Evolutionary conservation across 64 coral and sea anemone genomes (phyloP).

Genomic region (Montipora capricornis): DNA sequence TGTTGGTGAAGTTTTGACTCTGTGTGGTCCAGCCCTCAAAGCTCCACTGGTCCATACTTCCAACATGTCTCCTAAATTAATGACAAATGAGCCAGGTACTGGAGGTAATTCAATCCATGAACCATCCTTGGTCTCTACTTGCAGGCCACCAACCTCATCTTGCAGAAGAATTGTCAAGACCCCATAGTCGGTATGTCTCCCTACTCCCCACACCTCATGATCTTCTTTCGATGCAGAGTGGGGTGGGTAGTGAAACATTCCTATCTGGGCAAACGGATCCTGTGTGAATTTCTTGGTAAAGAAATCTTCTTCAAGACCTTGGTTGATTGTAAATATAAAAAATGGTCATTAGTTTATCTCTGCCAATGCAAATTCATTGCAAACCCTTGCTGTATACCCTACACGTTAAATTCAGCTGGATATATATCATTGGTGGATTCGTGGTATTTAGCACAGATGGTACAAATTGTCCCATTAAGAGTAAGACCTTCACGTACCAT

Average conservation of each 20-base stretch:
- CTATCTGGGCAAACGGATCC: constrained; percentile 61
- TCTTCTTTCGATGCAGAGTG: neutral
- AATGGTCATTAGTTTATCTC: too few species aligned
- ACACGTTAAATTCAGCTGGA: neutral
- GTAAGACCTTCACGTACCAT: too few species aligned
- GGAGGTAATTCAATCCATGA: constrained; percentile 61
- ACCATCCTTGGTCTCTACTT: constrained; percentile 53
- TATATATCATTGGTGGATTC: neutral
- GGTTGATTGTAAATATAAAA: too few species aligned
- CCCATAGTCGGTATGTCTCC: constrained; percentile 78
- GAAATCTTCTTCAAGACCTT: constrained; percentile 55
- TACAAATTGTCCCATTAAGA: too few species aligned
- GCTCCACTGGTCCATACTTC: constrained; percentile 84
- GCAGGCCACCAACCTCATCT: constrained; percentile 74
- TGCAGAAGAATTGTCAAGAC: constrained; percentile 66
- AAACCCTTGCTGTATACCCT: too few species aligned
- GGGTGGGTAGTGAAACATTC: constrained; percentile 78
- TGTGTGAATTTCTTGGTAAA: constrained; percentile 62
- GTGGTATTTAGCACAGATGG: neutral
- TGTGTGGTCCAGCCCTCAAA: constrained; percentile 62
- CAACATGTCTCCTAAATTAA: constrained; percentile 85
- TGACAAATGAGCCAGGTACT: constrained; percentile 66
- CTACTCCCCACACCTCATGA: constrained; percentile 49
- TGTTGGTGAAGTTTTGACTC: constrained; percentile 59
- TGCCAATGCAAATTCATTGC: too few species aligned